Percentiles rank a stretch among this genome's conserved stretches.
Conservation (phyloP, 2,113 vertebrate species). For the Tylochromis polylepis region DNA sequence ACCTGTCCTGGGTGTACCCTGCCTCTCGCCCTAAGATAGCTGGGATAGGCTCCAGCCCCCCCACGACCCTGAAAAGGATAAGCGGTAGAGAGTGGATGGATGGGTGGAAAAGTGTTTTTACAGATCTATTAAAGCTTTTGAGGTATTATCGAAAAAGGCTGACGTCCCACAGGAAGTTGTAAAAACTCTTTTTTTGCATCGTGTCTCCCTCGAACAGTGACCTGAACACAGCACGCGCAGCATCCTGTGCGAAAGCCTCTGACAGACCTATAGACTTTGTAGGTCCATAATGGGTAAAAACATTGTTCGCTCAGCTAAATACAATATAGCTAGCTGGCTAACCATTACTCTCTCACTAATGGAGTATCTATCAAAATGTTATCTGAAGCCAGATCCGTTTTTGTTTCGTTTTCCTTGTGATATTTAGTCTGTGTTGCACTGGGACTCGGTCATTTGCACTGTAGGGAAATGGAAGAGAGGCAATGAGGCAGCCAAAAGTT, state of each 20-base stretch:
- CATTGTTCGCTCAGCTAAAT: background rate
- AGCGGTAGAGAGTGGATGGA: no score
- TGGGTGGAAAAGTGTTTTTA: background rate
- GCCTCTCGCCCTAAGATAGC: no score
- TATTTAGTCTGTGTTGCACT: background rate
- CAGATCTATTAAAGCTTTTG: background rate
- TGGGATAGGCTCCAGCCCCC: no score
- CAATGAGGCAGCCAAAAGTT: background rate
- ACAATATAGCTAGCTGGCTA: background rate
- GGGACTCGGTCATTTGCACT: background rate
- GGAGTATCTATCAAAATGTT: background rate
- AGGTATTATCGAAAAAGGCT: background rate
- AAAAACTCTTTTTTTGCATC: background rate
- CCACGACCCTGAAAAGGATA: no score
- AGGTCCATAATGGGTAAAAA: background rate
- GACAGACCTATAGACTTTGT: background rate
- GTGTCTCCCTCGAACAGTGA: accelerated
- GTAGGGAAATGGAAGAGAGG: background rate
- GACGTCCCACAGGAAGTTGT: background rate
- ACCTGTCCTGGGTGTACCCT: no score
- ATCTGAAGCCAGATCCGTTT: background rate
- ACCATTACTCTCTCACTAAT: background rate
- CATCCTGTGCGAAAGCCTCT: background rate
- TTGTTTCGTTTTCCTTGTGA: background rate
- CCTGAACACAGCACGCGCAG: background rate